Evolutionary conservation across 1,140 invertebrate species (phyloP).

Genomic region (Drosophila nigromelanica): DNA sequence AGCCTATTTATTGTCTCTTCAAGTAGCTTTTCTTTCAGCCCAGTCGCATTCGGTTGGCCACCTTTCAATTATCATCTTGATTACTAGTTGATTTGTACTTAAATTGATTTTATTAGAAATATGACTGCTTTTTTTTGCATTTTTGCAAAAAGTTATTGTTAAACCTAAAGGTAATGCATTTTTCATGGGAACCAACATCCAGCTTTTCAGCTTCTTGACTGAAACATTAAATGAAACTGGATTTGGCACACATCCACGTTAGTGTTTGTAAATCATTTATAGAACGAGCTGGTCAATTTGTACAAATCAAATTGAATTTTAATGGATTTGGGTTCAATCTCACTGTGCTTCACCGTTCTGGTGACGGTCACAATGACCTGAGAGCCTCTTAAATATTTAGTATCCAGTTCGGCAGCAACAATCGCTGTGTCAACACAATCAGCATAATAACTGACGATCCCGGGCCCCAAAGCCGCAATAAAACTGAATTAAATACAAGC

Average conservation of each 20-base stretch:
- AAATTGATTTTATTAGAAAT: too few relatives aligned
- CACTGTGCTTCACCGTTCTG: not conserved
- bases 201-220: slow-evolving; percentile 1
- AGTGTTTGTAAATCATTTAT: slow-evolving; percentile 20
- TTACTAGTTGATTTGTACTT: too few relatives aligned
- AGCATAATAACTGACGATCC: slow-evolving; percentile 68
- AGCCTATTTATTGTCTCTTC: too few relatives aligned
- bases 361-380: slow-evolving; percentile 47
- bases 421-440: slow-evolving; percentile 73
- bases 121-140: too few relatives aligned
- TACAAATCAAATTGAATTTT: slow-evolving; percentile 55
- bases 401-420: slow-evolving; percentile 52
- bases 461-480: slow-evolving; percentile 51
- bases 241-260: slow-evolving; percentile 4
- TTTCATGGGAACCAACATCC: slow-evolving; percentile 30
- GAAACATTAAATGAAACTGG: slow-evolving; percentile 9
- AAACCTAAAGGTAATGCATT: slow-evolving; percentile 39
- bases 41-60: too few relatives aligned
- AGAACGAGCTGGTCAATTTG: slow-evolving; percentile 45
- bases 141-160: too few relatives aligned
- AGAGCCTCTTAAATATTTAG: slow-evolving; percentile 67
- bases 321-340: slow-evolving; percentile 51
- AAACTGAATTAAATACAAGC: slow-evolving; percentile 76
- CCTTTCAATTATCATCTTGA: too few relatives aligned
- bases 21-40: not conserved